A percentile compares a stretch with the other conserved stretches of the same genome.
Evolutionary conservation across 2,113 vertebrate genomes (phyloP).

Genomic region (Platycercus adscitus): DNA sequence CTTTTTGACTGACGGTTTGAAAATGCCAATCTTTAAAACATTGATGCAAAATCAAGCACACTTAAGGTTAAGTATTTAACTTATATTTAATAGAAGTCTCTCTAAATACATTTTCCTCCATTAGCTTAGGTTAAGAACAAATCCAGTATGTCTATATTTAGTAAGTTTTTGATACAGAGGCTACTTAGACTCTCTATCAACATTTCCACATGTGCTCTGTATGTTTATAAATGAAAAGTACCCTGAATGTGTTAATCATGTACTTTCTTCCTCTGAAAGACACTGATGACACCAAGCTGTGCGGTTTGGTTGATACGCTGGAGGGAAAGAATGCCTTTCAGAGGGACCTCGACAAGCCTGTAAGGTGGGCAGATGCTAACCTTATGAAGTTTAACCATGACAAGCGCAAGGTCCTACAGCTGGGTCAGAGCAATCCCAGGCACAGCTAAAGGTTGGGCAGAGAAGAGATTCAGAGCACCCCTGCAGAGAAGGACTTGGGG

Average conservation of each 20-base stretch:
- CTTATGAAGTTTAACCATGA: too few relatives aligned
- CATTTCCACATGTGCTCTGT: not conserved
- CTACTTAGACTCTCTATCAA: not conserved
- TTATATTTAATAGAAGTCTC: not conserved
- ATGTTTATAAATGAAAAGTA: not conserved
- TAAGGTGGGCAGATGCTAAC: too few relatives aligned
- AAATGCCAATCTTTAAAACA: not conserved
- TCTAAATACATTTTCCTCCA: not conserved
- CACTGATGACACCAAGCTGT: not conserved
- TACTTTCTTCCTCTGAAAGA: not conserved
- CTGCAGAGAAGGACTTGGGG: too few relatives aligned
- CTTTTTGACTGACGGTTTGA: not conserved
- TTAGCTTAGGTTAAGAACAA: not conserved
- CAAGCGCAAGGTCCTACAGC: too few relatives aligned
- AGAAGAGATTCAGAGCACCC: too few relatives aligned
- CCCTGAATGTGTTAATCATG: not conserved
- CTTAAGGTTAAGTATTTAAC: not conserved
- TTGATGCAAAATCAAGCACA: not conserved
- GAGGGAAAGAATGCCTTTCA: too few relatives aligned
- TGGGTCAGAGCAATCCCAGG: too few relatives aligned
- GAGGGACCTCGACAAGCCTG: too few relatives aligned
- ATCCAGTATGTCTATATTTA: not conserved
- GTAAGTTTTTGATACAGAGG: not conserved
- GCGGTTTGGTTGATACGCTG: rapidly evolving
- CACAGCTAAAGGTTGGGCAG: too few relatives aligned